Base-by-base conservation (phyloP, 1,140 invertebrate species). In the Drosophila kanapiae region DNA sequence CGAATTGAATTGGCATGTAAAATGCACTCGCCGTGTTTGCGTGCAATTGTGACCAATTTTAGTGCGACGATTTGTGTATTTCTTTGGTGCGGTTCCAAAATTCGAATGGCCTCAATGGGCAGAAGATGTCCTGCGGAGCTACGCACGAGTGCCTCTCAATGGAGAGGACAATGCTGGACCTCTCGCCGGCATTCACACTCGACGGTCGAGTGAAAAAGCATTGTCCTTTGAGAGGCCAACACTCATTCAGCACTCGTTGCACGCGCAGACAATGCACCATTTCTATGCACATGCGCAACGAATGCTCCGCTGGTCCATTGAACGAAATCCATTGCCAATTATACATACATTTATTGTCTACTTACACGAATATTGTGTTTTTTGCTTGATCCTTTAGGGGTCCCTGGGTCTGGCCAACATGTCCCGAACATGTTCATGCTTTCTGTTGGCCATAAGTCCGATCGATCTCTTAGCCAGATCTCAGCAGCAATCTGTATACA, bases 61-160 rank as follows among this genome's bases (percentile, higher is more conserved):
- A 54, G 62, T 68, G 63, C 63, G 63, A 74, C 70, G 43, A 72
- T 72, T 77, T 37, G 27, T 61, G 53, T 53, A 56, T 27, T 54
- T 54, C 53, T 56, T 38, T 27, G 35, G 37, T 77, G 35, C 56
- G 57, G 65, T 67, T 56, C 33, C 42, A 14, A 78, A 53, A 18
- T 74, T 70, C 18, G 11, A 71, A 71, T 53, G 38, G 42, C 11
- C 13, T 68, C 58, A 78, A 62, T 71, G 75, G 65, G 18, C 51
- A 14, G 51, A 68, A 57, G 75, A 62, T 48, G 64, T 68, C 79
- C 82, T 86, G 86, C 82, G 86, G 86, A 91, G 86, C 80, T 91
- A 86, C 75, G 77, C 80, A 80, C 68, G 82, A 91, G 74, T 86
- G 77, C 67, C 61, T 76, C 75, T 91, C 82, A 91, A 91, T 90